A percentile compares a stretch with the other conserved stretches of the same genome.
These are phyloP conservation scores for Leptinotarsa lineolata DNA, from an alignment of 1,140 invertebrate genomes.

Conservation along the genomic window DNA sequence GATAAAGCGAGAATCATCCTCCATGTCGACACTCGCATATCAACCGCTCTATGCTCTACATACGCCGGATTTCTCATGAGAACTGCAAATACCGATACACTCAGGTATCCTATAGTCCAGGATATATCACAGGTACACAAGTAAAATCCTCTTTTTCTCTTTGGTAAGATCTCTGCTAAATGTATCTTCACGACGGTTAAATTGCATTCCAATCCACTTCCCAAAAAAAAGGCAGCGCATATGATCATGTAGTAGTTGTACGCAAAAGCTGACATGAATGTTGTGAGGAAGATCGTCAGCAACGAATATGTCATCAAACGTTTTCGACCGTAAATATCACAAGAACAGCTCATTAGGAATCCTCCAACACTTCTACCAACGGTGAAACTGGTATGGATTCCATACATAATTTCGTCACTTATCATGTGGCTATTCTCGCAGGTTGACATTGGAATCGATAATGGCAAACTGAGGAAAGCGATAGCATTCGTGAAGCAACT, in stretches of 20 bases:
- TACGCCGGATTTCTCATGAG: background rate
- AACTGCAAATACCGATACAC: constrained; percentile 16
- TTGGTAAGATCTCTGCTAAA: constrained; percentile 41
- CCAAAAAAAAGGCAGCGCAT: constrained; percentile 36
- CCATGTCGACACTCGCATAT: constrained; percentile 41
- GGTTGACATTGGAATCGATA: constrained; percentile 17
- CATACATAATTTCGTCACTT: constrained; percentile 6
- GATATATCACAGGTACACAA: constrained; percentile 40
- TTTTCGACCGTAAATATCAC: constrained; percentile 48
- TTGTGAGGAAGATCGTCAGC: constrained; percentile 41
- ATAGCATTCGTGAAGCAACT: constrained; percentile 12
- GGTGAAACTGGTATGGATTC: constrained; percentile 16
- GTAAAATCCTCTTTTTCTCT: constrained; percentile 36
- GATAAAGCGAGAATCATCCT: constrained; percentile 43
- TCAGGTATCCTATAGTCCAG: constrained; percentile 41
- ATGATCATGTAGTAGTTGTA: constrained; percentile 40
- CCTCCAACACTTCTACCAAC: constrained; percentile 46
- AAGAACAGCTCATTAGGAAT: constrained; percentile 33
- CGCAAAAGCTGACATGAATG: constrained; percentile 44
- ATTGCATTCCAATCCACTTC: constrained; percentile 40
- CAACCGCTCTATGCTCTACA: constrained; percentile 4
- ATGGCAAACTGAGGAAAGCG: constrained; percentile 7
- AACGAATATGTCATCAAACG: constrained; percentile 36
- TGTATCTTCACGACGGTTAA: constrained; percentile 38
- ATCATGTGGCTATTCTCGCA: constrained; percentile 9